Evolutionary conservation across 2,797 vertebrate genomes (phyloP), one percentile per base, ranked within the genome.

Genomic region (Myiothlypis coronata): DNA sequence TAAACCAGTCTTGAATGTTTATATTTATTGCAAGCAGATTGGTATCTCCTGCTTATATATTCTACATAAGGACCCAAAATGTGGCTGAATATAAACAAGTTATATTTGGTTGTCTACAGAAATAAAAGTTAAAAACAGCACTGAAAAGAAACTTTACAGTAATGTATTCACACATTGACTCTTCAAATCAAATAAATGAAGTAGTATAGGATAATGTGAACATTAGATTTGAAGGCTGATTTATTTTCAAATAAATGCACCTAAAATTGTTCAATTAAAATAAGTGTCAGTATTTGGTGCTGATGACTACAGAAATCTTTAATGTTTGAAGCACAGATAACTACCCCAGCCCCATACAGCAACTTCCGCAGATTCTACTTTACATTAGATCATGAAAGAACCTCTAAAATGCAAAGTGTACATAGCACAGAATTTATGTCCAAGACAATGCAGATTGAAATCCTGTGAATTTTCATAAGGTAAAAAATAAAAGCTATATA

Each of bases 21-120:
- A 92, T 98, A 90, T 99, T 98, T 98, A 98, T 98, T 99, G 98
- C 97, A 98, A 98, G 98, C 98, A 98, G 97, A 98, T 98, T 83
- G 97, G 98, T 96, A 97, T 95, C 96, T 94, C 88, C 98, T 98
- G 96, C 98, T 96, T 94, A 93, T 97, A 92, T 91, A 93, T 94
- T 97, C 98, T 98, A 98, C 96, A 94, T 96, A 98, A 98, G 98
- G 95, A 94, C 98, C 97, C 97, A 96, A 98, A 98, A 97, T 95
- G 96, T 97, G 94, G 97, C 98, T 96, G 94, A 97, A 98, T 97
- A 98, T 65, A 95, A 97, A 93, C 94, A 89, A 96, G 82, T 87
- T 88, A 53, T 65, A 80, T 67, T 93, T 92, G 77, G 57, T 88
- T 96, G 93, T 93, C 96, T 96, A 97, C 95, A 96, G 96, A 97